These are phyloP conservation scores for Morbakka virulenta DNA, from an alignment of 30 jellyfish, hydroid and myxozoan species.

Conservation along the genomic window DNA sequence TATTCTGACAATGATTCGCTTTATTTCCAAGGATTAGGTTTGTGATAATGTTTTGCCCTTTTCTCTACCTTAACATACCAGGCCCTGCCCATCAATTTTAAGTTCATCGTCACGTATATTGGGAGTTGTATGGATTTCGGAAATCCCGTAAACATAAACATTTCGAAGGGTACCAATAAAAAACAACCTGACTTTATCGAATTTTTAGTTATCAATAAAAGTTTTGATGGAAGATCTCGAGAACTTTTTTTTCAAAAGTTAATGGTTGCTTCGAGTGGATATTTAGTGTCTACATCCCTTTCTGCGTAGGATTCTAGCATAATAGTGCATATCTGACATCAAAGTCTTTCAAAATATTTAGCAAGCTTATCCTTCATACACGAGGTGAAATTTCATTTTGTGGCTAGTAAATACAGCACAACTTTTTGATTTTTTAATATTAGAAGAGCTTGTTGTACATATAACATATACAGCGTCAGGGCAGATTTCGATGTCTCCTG, in stretches of 20 bases:
- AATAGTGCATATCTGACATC: conserved; percentile 25
- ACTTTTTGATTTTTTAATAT: conserved; percentile 19
- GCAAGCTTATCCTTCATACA: conserved; percentile 27
- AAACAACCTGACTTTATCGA: conserved; percentile 18
- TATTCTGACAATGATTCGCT: conserved; percentile 50
- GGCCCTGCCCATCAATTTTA: conserved; percentile 16
- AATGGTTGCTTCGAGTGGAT: conserved; percentile 5
- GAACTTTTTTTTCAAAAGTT: conserved; percentile 16
- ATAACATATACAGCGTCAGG: conserved; percentile 25
- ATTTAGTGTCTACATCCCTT: conserved; percentile 33
- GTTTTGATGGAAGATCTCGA: conserved; percentile 47
- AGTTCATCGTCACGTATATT: conserved; percentile 8
- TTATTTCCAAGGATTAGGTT: conserved; percentile 47
- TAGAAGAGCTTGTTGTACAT: conserved; percentile 39
- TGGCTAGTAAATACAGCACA: conserved; percentile 15
- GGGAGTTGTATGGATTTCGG: conserved; percentile 22
- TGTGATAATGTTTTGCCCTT: conserved; percentile 35
- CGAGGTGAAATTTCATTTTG: conserved; percentile 31
- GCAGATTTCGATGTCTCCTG: no score
- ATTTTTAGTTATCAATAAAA: conserved; percentile 19
- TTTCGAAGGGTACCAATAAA: conserved; percentile 10
- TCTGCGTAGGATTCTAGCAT: conserved; percentile 17
- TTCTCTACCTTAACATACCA: conserved; percentile 34
- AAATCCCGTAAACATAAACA: conserved; percentile 36
- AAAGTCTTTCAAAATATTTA: conserved; percentile 10